These are phyloP conservation scores for Limosa lapponica DNA, from an alignment of 2,797 vertebrate species.

Conservation along the genomic window DNA sequence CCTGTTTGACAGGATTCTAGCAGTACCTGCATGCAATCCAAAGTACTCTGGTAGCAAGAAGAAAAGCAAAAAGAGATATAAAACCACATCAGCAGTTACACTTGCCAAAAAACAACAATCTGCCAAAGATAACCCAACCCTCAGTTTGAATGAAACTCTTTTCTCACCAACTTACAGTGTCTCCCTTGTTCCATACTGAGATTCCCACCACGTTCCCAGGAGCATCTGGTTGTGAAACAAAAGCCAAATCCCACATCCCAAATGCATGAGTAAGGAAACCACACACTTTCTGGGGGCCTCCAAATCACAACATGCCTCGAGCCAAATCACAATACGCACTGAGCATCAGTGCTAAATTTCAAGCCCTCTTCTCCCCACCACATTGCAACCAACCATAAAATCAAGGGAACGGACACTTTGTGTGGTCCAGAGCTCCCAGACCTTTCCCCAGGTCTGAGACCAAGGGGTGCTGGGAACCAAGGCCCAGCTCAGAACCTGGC, in stretches of 20 bases:
- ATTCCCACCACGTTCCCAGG: neutral
- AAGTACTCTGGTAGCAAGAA: slow-evolving; percentile 86
- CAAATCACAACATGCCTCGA: neutral
- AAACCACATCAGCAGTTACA: slow-evolving; percentile 14
- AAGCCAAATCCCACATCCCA: neutral
- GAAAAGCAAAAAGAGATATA: slow-evolving; percentile 54
- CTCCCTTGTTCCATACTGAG: neutral
- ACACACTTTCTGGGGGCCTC: neutral
- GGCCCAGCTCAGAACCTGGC: neutral
- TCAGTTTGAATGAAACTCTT: neutral
- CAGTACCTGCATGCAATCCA: slow-evolving; percentile 99
- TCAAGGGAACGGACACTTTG: neutral
- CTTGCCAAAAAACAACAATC: neutral
- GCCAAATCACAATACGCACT: neutral
- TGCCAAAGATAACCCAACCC: neutral
- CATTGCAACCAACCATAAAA: neutral
- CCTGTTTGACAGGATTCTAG: slow-evolving; percentile 24
- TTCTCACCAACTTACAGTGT: neutral
- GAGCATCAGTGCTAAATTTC: neutral
- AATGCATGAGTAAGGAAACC: neutral
- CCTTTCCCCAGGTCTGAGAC: neutral
- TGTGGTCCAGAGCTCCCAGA: neutral
- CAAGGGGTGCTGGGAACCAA: neutral
- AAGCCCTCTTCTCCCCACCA: neutral
- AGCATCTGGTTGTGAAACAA: neutral